phyloP scores from a whole-genome alignment of 2,113 vertebrate genomes.

The Fulica atra region DNA sequence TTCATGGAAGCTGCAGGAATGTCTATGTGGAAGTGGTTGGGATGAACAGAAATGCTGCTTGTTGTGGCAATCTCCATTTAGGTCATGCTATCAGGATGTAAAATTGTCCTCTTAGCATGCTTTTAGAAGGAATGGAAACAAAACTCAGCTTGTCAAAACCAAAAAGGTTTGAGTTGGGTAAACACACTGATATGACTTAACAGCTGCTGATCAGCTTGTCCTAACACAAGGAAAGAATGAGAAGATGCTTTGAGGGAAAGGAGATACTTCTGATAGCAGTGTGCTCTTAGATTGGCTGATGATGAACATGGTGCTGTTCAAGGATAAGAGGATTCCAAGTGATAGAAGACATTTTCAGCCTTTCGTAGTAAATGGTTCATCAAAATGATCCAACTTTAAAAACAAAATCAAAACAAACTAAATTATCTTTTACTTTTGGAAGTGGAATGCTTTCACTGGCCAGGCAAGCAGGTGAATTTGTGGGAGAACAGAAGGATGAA shows the following conservation, averaged over 20 bases:
- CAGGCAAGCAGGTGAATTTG: background rate
- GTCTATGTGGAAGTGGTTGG: background rate
- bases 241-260: background rate
- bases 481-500: background rate
- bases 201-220: background rate
- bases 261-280: background rate
- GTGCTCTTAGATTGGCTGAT: background rate
- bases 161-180: background rate
- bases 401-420: background rate
- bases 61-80: background rate
- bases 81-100: background rate
- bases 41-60: background rate
- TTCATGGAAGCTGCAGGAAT: background rate
- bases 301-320: background rate
- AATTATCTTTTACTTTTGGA: background rate
- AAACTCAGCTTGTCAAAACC: background rate
- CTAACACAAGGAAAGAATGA: background rate
- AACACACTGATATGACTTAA: background rate
- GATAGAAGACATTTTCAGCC: background rate
- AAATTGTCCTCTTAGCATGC: background rate
- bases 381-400: background rate
- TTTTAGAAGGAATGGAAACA: background rate
- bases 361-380: background rate
- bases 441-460: background rate
- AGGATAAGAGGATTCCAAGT: background rate